These are phyloP conservation scores for Lepidochitona cinerea DNA, from an alignment of 2,888 invertebrate genomes.

Conservation along the genomic window DNA sequence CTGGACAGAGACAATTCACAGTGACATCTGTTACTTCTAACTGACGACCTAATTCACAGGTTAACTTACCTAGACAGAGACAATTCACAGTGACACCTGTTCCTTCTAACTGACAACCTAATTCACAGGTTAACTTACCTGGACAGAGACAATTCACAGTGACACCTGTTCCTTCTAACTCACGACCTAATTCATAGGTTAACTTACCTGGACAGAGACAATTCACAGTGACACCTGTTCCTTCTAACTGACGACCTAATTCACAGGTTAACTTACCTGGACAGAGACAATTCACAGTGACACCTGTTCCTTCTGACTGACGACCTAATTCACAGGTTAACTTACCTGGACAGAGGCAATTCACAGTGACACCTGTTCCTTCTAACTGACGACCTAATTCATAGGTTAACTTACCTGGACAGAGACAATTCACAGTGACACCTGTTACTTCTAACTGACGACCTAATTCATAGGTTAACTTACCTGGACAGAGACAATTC, in stretches of 20 bases:
- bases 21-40: not conserved
- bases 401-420: not conserved
- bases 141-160: not conserved
- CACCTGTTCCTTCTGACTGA: not conserved
- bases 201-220: not conserved
- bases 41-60: not conserved
- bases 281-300: not conserved
- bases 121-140: not conserved
- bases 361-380: not conserved
- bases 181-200: not conserved
- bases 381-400: not conserved
- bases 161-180: not conserved
- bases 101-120: not conserved
- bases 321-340: not conserved
- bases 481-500: not conserved
- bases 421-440: not conserved
- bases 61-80: not conserved
- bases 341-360: not conserved
- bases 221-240: not conserved
- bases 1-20: not conserved
- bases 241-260: not conserved
- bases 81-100: not conserved
- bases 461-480: not conserved
- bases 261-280: not conserved
- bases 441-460: not conserved